A percentile compares a stretch with the other conserved stretches of the same genome.
These are phyloP conservation scores for Tethea ocularis DNA, from an alignment of 2,888 invertebrate genomes.

Conservation along the genomic window DNA sequence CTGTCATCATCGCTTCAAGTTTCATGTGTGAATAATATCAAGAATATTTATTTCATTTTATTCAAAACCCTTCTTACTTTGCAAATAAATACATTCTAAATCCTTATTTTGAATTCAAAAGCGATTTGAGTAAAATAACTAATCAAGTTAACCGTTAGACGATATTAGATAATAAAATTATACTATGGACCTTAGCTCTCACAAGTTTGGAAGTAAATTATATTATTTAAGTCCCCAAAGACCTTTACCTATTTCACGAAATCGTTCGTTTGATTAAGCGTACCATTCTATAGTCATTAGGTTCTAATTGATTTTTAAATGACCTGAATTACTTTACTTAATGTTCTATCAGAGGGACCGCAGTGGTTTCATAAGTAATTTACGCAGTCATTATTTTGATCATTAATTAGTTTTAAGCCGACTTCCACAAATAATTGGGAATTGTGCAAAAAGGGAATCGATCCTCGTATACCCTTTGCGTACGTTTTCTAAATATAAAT, in stretches of 20 bases:
- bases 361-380: constrained; percentile 8
- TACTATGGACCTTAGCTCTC: constrained; percentile 1
- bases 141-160: constrained; percentile 6
- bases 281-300: constrained; percentile 9
- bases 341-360: not conserved
- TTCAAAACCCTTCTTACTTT: no score
- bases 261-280: constrained; percentile 10
- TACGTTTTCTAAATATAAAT: not conserved
- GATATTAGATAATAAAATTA: constrained; percentile 9
- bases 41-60: no score
- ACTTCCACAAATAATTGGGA: constrained; percentile 4
- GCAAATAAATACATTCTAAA: not conserved
- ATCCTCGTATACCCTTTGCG: not conserved
- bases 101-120: not conserved
- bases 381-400: constrained; percentile 5
- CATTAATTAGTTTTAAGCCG: constrained; percentile 7
- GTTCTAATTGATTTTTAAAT: constrained; percentile 12
- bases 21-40: no score
- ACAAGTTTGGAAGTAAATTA: not conserved
- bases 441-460: constrained; percentile 2
- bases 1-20: no score
- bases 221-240: constrained; percentile 8
- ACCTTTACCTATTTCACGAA: constrained; percentile 9
- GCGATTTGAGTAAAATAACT: not conserved
- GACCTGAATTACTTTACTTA: constrained; percentile 9